These are phyloP conservation scores for Bagarius yarrelli DNA, from an alignment of 2,113 vertebrate genomes.

Conservation along the genomic window DNA sequence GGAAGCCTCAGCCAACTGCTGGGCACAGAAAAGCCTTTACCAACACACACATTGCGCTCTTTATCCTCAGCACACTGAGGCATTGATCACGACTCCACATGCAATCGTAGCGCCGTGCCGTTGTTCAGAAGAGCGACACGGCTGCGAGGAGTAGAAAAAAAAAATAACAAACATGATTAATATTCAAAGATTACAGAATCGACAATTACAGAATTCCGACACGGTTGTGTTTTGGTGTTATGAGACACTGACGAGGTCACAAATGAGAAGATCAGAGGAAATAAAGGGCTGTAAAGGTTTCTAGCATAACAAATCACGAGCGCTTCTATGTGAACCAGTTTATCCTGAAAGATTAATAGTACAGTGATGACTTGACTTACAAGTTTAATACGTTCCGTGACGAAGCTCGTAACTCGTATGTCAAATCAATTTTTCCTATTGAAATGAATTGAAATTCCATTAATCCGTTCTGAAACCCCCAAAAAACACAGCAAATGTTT, in stretches of 20 bases:
- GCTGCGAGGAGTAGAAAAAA: no score
- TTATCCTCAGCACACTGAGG: slow-evolving; percentile 43
- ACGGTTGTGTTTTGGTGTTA: neutral
- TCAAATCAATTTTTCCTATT: no score
- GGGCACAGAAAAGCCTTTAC: slow-evolving; percentile 44
- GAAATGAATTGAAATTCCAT: no score
- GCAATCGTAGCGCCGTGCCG: neutral
- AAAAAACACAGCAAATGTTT: no score
- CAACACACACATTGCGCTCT: slow-evolving; percentile 45
- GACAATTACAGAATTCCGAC: neutral
- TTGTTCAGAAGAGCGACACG: slow-evolving; percentile 10
- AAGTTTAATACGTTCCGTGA: no score
- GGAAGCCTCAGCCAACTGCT: slow-evolving; percentile 15
- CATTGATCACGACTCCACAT: slow-evolving; percentile 39
- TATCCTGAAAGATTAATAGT: neutral
- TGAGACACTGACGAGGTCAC: neutral
- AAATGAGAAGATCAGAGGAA: neutral
- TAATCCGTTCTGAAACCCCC: no score
- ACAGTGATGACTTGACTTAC: no score
- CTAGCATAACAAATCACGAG: slow-evolving; percentile 13
- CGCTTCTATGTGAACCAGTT: neutral
- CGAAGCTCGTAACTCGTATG: no score
- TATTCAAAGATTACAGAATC: slow-evolving; percentile 14
- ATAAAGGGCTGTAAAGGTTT: neutral
- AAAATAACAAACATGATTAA: neutral